These are phyloP conservation scores for Polyergus mexicanus DNA, from an alignment of 1,140 invertebrate species.

Conservation along the genomic window DNA sequence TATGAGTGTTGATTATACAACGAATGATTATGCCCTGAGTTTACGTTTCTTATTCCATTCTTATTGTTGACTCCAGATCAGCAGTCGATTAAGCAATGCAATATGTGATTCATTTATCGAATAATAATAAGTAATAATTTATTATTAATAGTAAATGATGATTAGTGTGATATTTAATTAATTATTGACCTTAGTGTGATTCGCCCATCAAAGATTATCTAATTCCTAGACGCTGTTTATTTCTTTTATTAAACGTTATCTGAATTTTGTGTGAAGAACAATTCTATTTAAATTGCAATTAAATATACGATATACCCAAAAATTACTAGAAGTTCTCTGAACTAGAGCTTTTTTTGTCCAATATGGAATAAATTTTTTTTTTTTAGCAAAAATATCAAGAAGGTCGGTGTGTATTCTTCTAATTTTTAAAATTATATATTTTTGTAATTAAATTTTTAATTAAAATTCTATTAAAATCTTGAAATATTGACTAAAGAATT, in stretches of 20 bases:
- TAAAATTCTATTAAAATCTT: background rate
- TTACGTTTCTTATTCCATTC: background rate
- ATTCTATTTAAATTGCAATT: background rate
- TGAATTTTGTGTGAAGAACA: background rate
- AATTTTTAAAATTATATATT: background rate
- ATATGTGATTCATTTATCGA: background rate
- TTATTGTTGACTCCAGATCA: background rate
- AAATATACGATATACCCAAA: background rate
- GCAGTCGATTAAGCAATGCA: background rate
- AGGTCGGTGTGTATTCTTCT: background rate
- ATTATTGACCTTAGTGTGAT: background rate
- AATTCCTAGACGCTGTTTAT: background rate
- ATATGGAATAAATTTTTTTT: background rate
- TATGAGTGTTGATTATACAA: conserved; percentile 17
- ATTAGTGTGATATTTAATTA: background rate
- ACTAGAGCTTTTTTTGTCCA: background rate
- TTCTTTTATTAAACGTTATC: background rate
- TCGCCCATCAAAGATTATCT: background rate
- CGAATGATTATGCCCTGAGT: background rate
- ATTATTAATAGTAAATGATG: too few species aligned
- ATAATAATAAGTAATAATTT: background rate
- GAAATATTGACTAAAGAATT: background rate
- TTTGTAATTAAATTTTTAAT: background rate
- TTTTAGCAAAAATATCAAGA: background rate
- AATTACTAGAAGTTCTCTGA: background rate